These are phyloP conservation scores for Eubasilissa splendida DNA, from an alignment of 2,888 invertebrate species.

Conservation along the genomic window DNA sequence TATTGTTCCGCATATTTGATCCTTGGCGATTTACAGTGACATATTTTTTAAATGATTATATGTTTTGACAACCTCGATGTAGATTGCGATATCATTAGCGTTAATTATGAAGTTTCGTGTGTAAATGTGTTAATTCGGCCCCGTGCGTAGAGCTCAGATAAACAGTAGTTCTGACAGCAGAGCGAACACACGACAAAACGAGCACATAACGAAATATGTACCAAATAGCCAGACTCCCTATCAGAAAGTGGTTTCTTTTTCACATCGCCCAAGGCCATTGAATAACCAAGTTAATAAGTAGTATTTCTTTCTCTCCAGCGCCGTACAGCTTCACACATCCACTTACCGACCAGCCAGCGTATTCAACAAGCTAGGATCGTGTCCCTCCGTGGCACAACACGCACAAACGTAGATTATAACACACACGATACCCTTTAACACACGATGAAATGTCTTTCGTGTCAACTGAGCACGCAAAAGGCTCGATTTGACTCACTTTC, in stretches of 20 bases:
- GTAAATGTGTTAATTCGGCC: too few relatives aligned
- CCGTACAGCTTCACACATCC: conserved; percentile 5
- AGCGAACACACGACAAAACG: too few relatives aligned
- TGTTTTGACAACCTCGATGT: too few relatives aligned
- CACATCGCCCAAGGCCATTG: conserved; percentile 55
- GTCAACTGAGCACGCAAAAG: conserved; percentile 33
- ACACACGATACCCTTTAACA: conserved; percentile 13
- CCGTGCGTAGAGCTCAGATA: too few relatives aligned
- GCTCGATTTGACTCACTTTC: conserved; percentile 46
- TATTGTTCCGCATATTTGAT: too few relatives aligned
- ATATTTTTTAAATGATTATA: too few relatives aligned
- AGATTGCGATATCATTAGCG: too few relatives aligned
- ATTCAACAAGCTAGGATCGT: conserved; percentile 33
- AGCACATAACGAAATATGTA: too few relatives aligned
- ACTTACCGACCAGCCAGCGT: conserved; percentile 35
- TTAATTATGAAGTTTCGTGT: too few relatives aligned
- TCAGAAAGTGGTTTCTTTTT: conserved; percentile 53
- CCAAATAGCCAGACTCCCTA: not conserved
- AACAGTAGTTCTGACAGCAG: too few relatives aligned
- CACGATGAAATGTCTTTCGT: conserved; percentile 28
- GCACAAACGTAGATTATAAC: not conserved
- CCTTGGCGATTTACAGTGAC: too few relatives aligned
- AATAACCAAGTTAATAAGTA: conserved; percentile 50
- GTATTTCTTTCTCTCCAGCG: conserved; percentile 22
- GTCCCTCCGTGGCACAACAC: not conserved